Base-by-base conservation (phyloP, 2,113 vertebrate genomes). In the Mustela lutreola region DNA sequence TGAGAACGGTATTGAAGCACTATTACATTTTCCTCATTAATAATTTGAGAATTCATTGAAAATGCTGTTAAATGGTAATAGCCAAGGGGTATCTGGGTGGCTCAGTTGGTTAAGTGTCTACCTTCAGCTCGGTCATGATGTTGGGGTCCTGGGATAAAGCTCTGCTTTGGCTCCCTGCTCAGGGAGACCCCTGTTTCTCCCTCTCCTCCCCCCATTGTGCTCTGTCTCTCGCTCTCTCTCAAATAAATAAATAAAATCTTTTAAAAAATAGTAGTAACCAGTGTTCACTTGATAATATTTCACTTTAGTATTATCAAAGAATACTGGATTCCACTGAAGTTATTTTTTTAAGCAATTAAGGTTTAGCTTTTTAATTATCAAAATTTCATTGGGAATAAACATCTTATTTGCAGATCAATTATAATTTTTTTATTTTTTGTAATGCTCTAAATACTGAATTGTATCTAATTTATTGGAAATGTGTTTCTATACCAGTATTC, bases 21-120 rank as follows among this genome's bases (percentile, higher is more conserved):
- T 73, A 2, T 94, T 73, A 19, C 0, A 82, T 95, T 92, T 89
- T 39, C 73, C 33, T 76, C 10, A 58, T 5, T 81, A 89, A 73
- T 67, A 91, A 81, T 83, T 91, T 71, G 7, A 85, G 6, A 97
- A 79, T 82, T 83, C 70, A 42, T 5, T 92, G 22, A 82, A 96
- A 95, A 58, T 60, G 7, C 7, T 75, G 11, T 86, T 89, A 67
- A 83, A 42, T 53, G 36, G 12, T 82, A 91, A 9, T 60, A 76
- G 42, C 12, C 2, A 58, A 65, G 28, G 28, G 28, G 63, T 65
- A 5, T 31, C 63, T 33, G 28, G 28, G 28, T 65, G 63, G 63
- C 63, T 65, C 63, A 33, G 63, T 63, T 31, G 26, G 63, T 65
- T 65, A 65, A 33, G 63, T 33, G 5, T 65, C 63, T 65, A 26